These are phyloP conservation scores for Caenorhabditis remanei DNA, from an alignment of 1,140 invertebrate species.

Conservation along the genomic window DNA sequence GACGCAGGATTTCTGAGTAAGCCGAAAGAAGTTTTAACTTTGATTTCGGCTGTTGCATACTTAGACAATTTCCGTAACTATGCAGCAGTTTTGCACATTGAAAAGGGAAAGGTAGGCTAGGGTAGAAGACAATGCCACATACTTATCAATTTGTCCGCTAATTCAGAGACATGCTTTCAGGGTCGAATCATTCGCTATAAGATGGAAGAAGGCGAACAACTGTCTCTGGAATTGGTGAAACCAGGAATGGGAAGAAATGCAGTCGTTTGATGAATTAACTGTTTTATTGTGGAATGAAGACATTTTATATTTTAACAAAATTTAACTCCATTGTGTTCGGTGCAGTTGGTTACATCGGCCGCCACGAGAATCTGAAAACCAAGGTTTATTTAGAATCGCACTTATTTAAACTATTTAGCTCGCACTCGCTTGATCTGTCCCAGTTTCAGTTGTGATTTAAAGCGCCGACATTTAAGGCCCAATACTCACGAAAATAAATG, in stretches of 20 bases:
- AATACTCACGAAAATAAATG: too few species aligned
- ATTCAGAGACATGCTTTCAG: not conserved
- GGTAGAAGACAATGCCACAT: too few species aligned
- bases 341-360: not conserved
- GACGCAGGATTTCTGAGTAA: conserved; percentile 53
- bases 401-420: too few species aligned
- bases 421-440: too few species aligned
- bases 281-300: not conserved
- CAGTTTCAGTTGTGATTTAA: too few species aligned
- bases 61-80: conserved; percentile 57
- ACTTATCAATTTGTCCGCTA: too few species aligned
- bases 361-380: not conserved
- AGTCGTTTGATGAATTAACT: not conserved
- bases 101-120: not conserved
- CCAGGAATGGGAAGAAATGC: conserved; percentile 51
- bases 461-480: too few species aligned
- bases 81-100: conserved; percentile 47
- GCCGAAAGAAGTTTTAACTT: conserved; percentile 42
- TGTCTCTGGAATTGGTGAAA: conserved; percentile 22
- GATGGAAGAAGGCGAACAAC: conserved; percentile 39
- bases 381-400: not conserved
- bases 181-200: conserved; percentile 19
- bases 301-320: not conserved
- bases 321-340: conserved; percentile 4
- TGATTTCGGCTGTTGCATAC: conserved; percentile 56